phyloP scores from a whole-genome alignment of 2,797 vertebrate species.

The Tauraco hartlaubi region DNA sequence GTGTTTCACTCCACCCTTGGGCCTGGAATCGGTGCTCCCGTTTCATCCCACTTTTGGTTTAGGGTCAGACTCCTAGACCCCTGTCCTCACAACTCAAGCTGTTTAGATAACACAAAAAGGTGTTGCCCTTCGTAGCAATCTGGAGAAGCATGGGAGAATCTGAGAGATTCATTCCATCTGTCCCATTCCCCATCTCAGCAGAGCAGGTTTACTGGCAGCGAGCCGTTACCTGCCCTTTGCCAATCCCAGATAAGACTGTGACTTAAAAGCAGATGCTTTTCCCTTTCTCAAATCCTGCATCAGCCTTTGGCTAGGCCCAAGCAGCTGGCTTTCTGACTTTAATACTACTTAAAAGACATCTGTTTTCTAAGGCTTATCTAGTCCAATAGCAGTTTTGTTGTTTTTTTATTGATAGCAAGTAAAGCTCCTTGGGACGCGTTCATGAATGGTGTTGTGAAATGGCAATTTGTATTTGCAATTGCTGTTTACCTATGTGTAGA shows the following conservation, averaged over 20 bases:
- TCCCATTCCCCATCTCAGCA: not conserved
- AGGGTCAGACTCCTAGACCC: not conserved
- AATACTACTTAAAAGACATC: constrained; percentile 33
- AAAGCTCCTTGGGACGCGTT: not conserved
- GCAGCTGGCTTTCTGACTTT: constrained; percentile 28
- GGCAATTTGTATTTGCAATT: constrained; percentile 17
- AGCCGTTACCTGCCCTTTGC: not conserved
- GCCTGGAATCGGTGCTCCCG: not conserved
- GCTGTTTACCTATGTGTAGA: not conserved
- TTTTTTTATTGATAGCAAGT: not conserved
- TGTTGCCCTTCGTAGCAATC: not conserved
- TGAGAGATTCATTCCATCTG: not conserved
- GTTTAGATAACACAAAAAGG: not conserved
- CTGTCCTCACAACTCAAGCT: not conserved
- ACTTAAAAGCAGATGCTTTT: not conserved
- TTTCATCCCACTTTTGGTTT: not conserved
- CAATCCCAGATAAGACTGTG: not conserved
- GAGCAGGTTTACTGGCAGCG: not conserved
- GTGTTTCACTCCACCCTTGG: not conserved
- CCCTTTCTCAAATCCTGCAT: not conserved
- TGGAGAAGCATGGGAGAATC: not conserved
- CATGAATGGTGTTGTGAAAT: not conserved
- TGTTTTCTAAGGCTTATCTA: constrained; percentile 39
- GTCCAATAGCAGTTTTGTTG: constrained; percentile 34
- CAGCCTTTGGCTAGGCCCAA: not conserved